These are phyloP conservation scores for Rhagonycha fulva DNA, from an alignment of 2,888 invertebrate genomes.

Conservation along the genomic window DNA sequence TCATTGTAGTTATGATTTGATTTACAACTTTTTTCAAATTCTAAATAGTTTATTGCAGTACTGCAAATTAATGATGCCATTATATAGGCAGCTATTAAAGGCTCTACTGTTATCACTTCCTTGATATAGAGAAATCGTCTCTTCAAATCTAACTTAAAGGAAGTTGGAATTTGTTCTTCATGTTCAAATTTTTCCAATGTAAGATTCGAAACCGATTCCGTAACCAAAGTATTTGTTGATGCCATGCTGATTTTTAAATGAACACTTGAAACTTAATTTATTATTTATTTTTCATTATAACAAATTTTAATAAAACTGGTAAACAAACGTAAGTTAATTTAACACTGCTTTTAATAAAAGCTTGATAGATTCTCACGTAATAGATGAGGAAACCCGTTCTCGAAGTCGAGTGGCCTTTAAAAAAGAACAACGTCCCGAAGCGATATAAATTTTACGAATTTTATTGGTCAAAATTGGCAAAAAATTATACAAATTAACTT, in stretches of 20 bases:
- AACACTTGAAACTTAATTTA: not conserved
- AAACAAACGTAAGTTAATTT: not conserved
- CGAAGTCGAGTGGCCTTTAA: slow-evolving; percentile 12
- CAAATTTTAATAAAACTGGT: not conserved
- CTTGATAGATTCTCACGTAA: slow-evolving; percentile 2
- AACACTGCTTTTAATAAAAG: not conserved
- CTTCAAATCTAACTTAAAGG: slow-evolving; percentile 22
- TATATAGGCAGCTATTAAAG: slow-evolving; percentile 47
- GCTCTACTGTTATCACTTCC: slow-evolving; percentile 51
- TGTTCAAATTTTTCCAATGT: not conserved
- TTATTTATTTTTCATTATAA: not conserved
- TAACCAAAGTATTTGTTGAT: slow-evolving; percentile 46
- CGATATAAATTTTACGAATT: not conserved
- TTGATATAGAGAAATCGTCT: slow-evolving; percentile 27
- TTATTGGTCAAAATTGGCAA: not conserved
- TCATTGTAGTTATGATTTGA: slow-evolving; percentile 58
- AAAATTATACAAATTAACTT: not conserved
- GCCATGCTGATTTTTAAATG: slow-evolving; percentile 37
- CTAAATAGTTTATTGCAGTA: slow-evolving; percentile 59
- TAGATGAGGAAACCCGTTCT: slow-evolving; percentile 16
- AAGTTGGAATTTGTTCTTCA: slow-evolving; percentile 30
- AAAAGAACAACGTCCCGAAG: not conserved
- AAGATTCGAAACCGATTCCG: slow-evolving; percentile 41
- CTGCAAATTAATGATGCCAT: slow-evolving; percentile 44
- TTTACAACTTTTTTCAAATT: slow-evolving; percentile 63